Conservation (phyloP, 2,888 invertebrate species). For the Vanessa cardui region DNA sequence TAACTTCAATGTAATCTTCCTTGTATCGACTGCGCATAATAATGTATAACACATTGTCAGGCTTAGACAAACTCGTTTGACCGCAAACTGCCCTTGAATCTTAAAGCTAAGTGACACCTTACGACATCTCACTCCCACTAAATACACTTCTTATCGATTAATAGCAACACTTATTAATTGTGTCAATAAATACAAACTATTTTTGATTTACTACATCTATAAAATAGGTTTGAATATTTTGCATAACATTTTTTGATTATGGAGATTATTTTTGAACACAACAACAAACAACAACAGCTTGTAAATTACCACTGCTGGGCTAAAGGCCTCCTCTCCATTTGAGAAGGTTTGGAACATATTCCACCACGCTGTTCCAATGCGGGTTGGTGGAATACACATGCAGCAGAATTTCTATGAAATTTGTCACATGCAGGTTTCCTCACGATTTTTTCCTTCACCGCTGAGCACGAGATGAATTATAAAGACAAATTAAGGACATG, state of each 20-base stretch:
- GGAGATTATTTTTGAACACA: too few species aligned
- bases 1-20: constrained; percentile 38
- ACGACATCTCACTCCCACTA: constrained; percentile 68
- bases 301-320: too few species aligned
- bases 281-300: too few species aligned
- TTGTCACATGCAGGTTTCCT: too few species aligned
- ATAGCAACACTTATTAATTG: constrained; percentile 59
- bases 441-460: too few species aligned
- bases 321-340: too few species aligned
- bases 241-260: not conserved
- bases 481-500: too few species aligned
- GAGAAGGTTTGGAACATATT: too few species aligned
- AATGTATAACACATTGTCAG: constrained; percentile 50
- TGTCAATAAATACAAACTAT: constrained; percentile 58
- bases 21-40: constrained; percentile 36
- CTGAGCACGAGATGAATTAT: too few species aligned
- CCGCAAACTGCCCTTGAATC: constrained; percentile 65
- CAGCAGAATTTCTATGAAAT: too few species aligned
- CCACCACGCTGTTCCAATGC: too few species aligned
- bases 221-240: not conserved
- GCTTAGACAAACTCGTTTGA: constrained; percentile 61
- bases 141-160: constrained; percentile 58
- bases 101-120: constrained; percentile 64
- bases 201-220: constrained; percentile 37
- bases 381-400: too few species aligned